A percentile compares a stretch with the other conserved stretches of the same genome.
Conservation (phyloP, 2,797 vertebrate species). For the Poeciliopsis turneri region DNA sequence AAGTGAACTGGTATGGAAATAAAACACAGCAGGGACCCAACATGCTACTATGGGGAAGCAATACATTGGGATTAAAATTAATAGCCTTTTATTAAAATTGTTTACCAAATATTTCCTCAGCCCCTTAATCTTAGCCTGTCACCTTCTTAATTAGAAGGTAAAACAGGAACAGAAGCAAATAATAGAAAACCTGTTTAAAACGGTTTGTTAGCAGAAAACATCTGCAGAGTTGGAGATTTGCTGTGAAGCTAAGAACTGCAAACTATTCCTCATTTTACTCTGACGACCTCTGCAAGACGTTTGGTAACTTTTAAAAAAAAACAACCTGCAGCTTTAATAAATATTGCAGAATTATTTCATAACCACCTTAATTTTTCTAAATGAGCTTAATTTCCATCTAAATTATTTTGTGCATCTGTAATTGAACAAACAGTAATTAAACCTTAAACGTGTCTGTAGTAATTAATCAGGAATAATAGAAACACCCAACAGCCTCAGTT, state of each 20-base stretch:
- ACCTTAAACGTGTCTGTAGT: conserved; percentile 18
- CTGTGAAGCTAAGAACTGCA: background rate
- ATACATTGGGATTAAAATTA: conserved; percentile 10
- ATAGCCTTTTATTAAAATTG: background rate
- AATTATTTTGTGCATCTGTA: conserved; percentile 38
- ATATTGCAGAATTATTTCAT: conserved; percentile 36
- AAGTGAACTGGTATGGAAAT: conserved; percentile 5
- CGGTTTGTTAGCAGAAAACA: background rate
- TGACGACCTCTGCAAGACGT: background rate
- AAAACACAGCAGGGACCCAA: conserved; percentile 8
- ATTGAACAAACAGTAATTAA: conserved; percentile 43
- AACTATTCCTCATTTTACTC: background rate
- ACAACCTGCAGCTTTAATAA: conserved; percentile 23
- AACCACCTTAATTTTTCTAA: conserved; percentile 29
- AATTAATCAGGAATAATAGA: conserved; percentile 1
- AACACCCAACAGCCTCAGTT: background rate
- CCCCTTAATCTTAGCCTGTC: background rate
- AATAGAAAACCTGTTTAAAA: background rate
- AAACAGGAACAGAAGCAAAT: background rate
- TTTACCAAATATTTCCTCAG: conserved; percentile 1
- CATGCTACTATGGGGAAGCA: conserved; percentile 7
- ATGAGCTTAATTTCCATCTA: conserved; percentile 28
- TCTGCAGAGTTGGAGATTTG: background rate
- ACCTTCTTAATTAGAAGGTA: background rate
- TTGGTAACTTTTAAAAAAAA: background rate